Conservation (phyloP, 2,113 vertebrate genomes). For the Talpa occidentalis region DNA sequence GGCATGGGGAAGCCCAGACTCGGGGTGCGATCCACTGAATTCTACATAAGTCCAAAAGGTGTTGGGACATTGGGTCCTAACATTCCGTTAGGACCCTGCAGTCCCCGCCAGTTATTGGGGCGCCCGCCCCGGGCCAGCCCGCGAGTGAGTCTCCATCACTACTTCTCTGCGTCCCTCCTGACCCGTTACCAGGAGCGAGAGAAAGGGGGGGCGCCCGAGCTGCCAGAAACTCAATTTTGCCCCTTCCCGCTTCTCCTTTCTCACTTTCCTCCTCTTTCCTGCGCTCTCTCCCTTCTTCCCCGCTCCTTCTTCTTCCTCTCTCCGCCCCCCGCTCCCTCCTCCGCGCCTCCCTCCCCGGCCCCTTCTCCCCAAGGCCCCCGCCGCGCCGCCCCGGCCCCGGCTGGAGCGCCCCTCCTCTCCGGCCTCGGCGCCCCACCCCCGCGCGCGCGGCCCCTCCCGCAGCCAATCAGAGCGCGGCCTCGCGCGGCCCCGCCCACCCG, state of each 20-base stretch:
- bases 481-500: constrained; percentile 44
- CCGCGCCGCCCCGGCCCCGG: not conserved
- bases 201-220: not conserved
- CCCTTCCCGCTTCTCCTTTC: not conserved
- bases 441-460: not conserved
- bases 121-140: not conserved
- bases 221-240: not conserved
- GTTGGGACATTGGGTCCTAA: not conserved
- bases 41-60: not conserved
- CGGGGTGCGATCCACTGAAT: not conserved
- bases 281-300: not conserved
- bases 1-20: not conserved
- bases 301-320: not conserved
- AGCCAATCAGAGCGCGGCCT: constrained; percentile 49
- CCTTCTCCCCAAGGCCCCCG: not conserved
- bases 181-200: not conserved
- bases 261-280: not conserved
- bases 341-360: not conserved
- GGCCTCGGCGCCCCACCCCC: not conserved
- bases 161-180: not conserved
- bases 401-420: rapidly evolving
- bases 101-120: not conserved
- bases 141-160: not conserved
- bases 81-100: not conserved
- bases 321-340: not conserved